Percentiles rank a stretch among this genome's conserved stretches.
These are phyloP conservation scores for Idaea straminata DNA, from an alignment of 2,888 invertebrate genomes.

Conservation along the genomic window DNA sequence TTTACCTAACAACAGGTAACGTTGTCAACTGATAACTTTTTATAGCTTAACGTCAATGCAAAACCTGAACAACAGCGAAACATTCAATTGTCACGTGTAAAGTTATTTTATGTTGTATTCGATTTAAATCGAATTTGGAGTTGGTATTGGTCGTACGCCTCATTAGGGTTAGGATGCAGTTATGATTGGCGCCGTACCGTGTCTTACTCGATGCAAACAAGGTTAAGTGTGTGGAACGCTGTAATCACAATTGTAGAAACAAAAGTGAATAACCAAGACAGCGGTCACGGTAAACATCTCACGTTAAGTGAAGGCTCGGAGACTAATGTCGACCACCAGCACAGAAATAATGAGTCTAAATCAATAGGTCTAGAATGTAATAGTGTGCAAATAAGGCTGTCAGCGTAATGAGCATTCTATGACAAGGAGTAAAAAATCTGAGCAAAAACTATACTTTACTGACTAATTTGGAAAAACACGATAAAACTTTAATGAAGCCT, in stretches of 20 bases:
- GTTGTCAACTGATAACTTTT: background rate
- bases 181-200: conserved; percentile 53
- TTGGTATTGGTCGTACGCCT: conserved; percentile 10
- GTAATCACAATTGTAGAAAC: conserved; percentile 48
- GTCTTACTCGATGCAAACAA: conserved; percentile 61
- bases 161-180: conserved; percentile 52
- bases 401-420: conserved; percentile 27
- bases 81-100: conserved; percentile 5
- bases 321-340: conserved; percentile 53
- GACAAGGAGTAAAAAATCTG: conserved; percentile 19
- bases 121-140: background rate
- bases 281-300: conserved; percentile 70
- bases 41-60: background rate
- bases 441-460: conserved; percentile 18
- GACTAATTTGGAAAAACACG: conserved; percentile 1
- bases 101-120: background rate
- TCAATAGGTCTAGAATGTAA: conserved; percentile 30
- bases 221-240: conserved; percentile 58
- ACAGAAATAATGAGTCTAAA: conserved; percentile 36
- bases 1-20: background rate
- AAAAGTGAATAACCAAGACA: conserved; percentile 53
- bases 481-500: background rate
- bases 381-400: conserved; percentile 31
- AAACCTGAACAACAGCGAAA: no score
- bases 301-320: conserved; percentile 54